Base-by-base conservation (phyloP, 2,888 invertebrate species). In the Aphodius granarius region DNA sequence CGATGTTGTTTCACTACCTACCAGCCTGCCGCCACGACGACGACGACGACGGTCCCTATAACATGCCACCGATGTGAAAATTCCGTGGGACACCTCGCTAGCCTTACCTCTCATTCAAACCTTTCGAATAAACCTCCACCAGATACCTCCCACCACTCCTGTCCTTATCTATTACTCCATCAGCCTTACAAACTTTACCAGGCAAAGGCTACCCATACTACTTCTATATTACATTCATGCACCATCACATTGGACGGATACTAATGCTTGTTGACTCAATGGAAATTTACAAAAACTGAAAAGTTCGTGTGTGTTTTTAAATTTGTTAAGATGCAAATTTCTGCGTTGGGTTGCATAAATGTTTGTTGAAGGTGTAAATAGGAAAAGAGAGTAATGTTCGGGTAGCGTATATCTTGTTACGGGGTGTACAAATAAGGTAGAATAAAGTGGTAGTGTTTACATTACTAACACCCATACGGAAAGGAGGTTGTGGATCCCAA, bases 361-460 rank as follows among this genome's bases (percentile, higher is more conserved):
- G 43, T 43, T 43, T 43, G 43, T 13, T 2, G 43, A 13, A 43
- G 43, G 4, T 43, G 0, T 43, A 43, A 13, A 43, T 6, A 13
- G 6, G 23, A 4, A 23, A 23, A 6, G 23, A 23, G 23, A 6
- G 23, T 9, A 43, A 43, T 43, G 43, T n/a, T n/a, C n/a, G n/a
- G 9, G 43, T 43, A 13, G 43, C 43, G 43, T 43, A 43, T 43
- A 43, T 13, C 43, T 43, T 43, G 43, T 43, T 43, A 43, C 43
- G 1, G 43, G 43, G 43, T 43, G 43, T 43, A 43, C 43, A 43
- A 43, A 43, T 43, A 43, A 43, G 43, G 6, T 43, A 43, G 43
- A 43, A 43, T 43, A 43, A 13, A 43, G 43, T 22, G 68, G 19
- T 5, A n/a, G 19, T 86, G 85, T 86, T 85, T 85, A 84, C 84